phyloP scores from a whole-genome alignment of 1,140 invertebrate genomes.

The Zaprionus ornatus region DNA sequence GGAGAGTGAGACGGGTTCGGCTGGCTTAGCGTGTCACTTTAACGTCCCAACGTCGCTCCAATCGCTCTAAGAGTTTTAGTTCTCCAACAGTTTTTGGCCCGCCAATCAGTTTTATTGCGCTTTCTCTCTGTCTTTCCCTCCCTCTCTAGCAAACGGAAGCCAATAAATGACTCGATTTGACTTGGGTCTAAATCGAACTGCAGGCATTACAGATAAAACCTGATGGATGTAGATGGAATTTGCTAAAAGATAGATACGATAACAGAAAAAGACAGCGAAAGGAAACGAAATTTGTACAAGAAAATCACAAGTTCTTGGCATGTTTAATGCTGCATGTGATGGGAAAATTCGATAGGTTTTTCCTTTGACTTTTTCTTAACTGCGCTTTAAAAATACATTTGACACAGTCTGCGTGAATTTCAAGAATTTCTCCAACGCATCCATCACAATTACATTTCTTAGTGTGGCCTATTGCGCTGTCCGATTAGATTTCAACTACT shows the following conservation, averaged over 20 bases:
- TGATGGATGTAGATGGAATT: not conserved
- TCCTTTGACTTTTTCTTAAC: not conserved
- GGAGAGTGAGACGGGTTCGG: conserved; percentile 28
- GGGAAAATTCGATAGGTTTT: not conserved
- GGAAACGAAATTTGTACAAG: not conserved
- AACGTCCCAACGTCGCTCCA: not conserved
- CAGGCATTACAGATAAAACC: conserved; percentile 1
- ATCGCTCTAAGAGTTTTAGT: conserved; percentile 12
- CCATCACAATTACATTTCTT: not conserved
- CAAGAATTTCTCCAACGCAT: not conserved
- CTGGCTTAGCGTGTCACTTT: conserved; percentile 3
- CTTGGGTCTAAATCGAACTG: not conserved
- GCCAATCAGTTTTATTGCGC: conserved; percentile 54
- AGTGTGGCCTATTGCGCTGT: not conserved
- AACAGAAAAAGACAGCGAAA: not conserved
- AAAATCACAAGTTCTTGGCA: not conserved
- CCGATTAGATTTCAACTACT: conserved; percentile 12
- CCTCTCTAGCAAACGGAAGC: conserved; percentile 34
- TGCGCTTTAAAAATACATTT: not conserved
- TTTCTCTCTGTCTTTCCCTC: not conserved
- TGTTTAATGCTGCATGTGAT: not conserved
- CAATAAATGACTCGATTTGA: conserved; percentile 48
- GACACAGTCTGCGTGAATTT: not conserved
- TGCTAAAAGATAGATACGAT: not conserved
- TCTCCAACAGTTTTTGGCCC: conserved; percentile 39